Percentiles rank a stretch among this genome's conserved stretches.
Conservation (phyloP, 2,113 vertebrate species). For the Barbus barbus region DNA sequence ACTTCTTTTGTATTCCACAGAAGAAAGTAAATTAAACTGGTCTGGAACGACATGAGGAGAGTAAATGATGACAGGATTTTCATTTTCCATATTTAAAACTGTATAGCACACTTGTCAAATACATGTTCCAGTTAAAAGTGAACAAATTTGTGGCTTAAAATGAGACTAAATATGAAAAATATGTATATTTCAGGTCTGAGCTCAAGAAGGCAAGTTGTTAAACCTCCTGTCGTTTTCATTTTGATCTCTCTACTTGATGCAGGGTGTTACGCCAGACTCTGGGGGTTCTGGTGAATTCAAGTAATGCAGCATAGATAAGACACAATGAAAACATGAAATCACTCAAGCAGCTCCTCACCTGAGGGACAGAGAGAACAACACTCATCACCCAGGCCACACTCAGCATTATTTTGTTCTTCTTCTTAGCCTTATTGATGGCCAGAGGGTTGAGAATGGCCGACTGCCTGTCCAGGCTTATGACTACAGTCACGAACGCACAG, state of each 20-base stretch:
- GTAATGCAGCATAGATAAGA: constrained; percentile 4
- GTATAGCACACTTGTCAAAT: background rate
- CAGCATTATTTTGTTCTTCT: constrained; percentile 81
- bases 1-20: too few relatives aligned
- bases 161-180: background rate
- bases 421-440: constrained; percentile 76
- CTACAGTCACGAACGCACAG: constrained; percentile 83
- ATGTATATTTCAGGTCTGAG: background rate
- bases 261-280: background rate
- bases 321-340: constrained; percentile 21
- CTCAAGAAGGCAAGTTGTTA: background rate
- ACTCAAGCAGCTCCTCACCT: constrained; percentile 71
- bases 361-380: constrained; percentile 75
- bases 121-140: background rate
- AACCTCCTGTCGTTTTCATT: background rate
- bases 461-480: constrained; percentile 86
- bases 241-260: background rate
- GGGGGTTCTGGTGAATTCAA: background rate
- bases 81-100: too few relatives aligned
- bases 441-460: constrained; percentile 83
- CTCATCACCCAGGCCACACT: constrained; percentile 81
- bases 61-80: too few relatives aligned
- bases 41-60: too few relatives aligned
- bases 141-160: background rate
- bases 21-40: too few relatives aligned